phyloP scores from a whole-genome alignment of 2,888 invertebrate species.

The Tenthredo scrophulariae region DNA sequence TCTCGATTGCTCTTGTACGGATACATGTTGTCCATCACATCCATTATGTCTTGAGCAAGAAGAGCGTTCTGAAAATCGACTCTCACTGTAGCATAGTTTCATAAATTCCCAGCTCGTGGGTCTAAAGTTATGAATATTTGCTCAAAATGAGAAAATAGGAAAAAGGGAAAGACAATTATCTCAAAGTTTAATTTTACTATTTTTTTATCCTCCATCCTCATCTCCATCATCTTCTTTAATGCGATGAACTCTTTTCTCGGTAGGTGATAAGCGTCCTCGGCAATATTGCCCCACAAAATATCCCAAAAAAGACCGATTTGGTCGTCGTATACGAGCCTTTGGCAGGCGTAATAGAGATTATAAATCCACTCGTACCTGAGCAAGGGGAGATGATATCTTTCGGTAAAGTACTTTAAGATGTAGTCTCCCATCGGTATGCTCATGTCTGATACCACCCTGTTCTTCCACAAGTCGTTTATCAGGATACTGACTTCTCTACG shows the following conservation, averaged over 20 bases:
- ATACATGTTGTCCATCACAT: slow-evolving; percentile 76
- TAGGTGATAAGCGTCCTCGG: slow-evolving; percentile 79
- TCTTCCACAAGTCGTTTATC: slow-evolving; percentile 80
- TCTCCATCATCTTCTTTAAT: slow-evolving; percentile 72
- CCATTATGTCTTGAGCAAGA: slow-evolving; percentile 79
- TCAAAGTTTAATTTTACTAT: slow-evolving; percentile 32
- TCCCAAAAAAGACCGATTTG: slow-evolving; percentile 80
- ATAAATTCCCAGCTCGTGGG: background rate
- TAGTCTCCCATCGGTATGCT: slow-evolving; percentile 78
- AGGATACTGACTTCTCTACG: slow-evolving; percentile 79
- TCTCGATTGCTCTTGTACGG: slow-evolving; percentile 80
- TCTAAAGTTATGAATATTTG: background rate
- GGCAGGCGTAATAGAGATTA: slow-evolving; percentile 79
- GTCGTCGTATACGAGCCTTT: slow-evolving; percentile 79
- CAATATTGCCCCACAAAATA: slow-evolving; percentile 77
- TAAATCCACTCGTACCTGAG: slow-evolving; percentile 81
- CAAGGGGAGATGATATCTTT: slow-evolving; percentile 79
- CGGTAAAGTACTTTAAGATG: slow-evolving; percentile 79
- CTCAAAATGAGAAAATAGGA: background rate
- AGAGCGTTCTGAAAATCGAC: slow-evolving; percentile 73
- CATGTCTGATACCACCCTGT: slow-evolving; percentile 70
- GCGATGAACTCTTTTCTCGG: slow-evolving; percentile 76
- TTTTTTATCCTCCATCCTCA: slow-evolving; percentile 55
- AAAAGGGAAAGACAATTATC: background rate
- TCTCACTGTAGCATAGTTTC: background rate